Base-by-base conservation (phyloP, 2,888 invertebrate species). In the Limnephilus lunatus region DNA sequence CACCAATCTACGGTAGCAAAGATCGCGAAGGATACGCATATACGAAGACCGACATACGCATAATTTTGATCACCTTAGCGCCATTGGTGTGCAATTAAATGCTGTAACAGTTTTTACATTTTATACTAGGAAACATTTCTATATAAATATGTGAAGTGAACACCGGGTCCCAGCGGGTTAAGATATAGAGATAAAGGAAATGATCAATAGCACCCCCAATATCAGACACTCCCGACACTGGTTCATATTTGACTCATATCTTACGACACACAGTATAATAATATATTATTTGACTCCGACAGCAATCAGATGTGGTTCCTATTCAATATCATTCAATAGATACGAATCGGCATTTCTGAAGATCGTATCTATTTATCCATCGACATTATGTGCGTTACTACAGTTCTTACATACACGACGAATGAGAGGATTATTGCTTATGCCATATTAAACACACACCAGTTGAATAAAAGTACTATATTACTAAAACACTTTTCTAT, bases 301-400 rank as follows among this genome's bases (percentile, higher is more conserved):
- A 89, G 88, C 88, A 32, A 89, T 89, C 88, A 89, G 80, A 89
- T 68, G 25, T 80, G 88, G 80, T 48, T 25, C 14, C 53, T 53
- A 44, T 86, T 86, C 68, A 53, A 68, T 53, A 68, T 68, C 87
- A 32, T 53, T 53, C 87, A 14, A 25, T 3, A 89, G 88, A 89
- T 89, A 89, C n/a, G 88, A 89, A 89, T 89, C 88, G 80, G 88
- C 81, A 87, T 53, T 31, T 87, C 31, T 53, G 31, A n/a, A 68
- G 31, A 31, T 86, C 32, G 30, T 19, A 31, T 31, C 48, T 48
- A 32, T 87, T 53, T 53, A n/a, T 87, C 82, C 85, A n/a, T 85
- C 85, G 32, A 39, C 19, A 39, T 31, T 82, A 85, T 39, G 32
- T 85, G 39, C 25, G 68, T 68, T 25, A 25, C 25, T 68, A 68